These are phyloP conservation scores for Meghimatium bilineatum DNA, from an alignment of 2,888 invertebrate species.

Conservation along the genomic window DNA sequence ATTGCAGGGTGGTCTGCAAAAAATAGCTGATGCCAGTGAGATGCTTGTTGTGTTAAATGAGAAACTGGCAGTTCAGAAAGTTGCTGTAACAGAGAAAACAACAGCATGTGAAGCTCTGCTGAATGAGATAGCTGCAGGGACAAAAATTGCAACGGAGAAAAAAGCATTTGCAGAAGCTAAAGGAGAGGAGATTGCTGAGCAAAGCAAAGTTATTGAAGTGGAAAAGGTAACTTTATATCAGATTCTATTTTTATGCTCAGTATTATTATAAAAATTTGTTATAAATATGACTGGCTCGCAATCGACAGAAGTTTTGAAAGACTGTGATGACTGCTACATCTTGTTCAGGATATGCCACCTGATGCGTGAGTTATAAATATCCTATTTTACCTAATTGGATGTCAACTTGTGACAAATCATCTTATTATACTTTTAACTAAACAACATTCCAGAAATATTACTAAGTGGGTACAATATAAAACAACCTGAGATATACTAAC, in stretches of 20 bases:
- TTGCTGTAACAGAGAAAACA: slow-evolving; percentile 88
- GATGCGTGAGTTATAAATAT: too few relatives aligned
- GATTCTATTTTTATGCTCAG: not conserved
- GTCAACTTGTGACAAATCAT: too few relatives aligned
- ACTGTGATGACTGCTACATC: too few relatives aligned
- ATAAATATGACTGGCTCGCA: too few relatives aligned
- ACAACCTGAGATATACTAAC: too few relatives aligned
- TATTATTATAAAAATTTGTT: too few relatives aligned
- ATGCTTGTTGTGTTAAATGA: slow-evolving; percentile 88
- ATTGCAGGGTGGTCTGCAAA: slow-evolving; percentile 84
- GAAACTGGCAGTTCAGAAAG: slow-evolving; percentile 88
- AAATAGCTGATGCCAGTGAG: slow-evolving; percentile 90
- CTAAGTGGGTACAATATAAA: too few relatives aligned
- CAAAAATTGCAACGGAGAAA: slow-evolving; percentile 83
- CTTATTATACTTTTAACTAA: too few relatives aligned
- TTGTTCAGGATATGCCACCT: too few relatives aligned
- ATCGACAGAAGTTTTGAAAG: too few relatives aligned
- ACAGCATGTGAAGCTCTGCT: slow-evolving; percentile 88
- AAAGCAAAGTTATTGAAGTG: slow-evolving; percentile 86
- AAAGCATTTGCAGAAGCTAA: slow-evolving; percentile 88
- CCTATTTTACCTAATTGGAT: too few relatives aligned
- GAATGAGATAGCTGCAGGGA: slow-evolving; percentile 83
- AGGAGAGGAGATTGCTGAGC: slow-evolving; percentile 88
- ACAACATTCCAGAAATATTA: too few relatives aligned
- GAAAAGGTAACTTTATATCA: slow-evolving; percentile 83